Percentiles rank a stretch among this genome's conserved stretches.
These are phyloP conservation scores for Carposina sasakii DNA, from an alignment of 1,140 invertebrate genomes.

Conservation along the genomic window DNA sequence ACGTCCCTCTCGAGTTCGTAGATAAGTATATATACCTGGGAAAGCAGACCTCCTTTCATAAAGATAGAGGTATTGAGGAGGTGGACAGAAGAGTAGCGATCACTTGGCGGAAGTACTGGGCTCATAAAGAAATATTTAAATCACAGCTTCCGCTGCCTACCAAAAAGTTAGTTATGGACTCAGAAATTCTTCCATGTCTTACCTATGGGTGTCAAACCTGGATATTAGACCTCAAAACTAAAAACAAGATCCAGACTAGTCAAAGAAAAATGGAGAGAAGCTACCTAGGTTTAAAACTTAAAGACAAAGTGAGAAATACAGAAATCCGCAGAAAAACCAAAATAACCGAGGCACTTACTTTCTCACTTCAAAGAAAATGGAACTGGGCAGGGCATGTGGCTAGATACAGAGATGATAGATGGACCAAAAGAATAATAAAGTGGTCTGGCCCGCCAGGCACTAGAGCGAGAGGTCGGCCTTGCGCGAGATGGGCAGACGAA, in stretches of 20 bases:
- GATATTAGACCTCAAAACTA: constrained; percentile 18
- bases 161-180: constrained; percentile 6
- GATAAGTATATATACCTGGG: constrained; percentile 4
- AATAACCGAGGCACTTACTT: neutral
- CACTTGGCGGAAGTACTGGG: constrained; percentile 8
- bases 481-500: constrained; percentile 1
- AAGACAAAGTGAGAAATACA: constrained; percentile 21
- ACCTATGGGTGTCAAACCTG: constrained; percentile 15
- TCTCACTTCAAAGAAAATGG: neutral
- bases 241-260: constrained; percentile 17
- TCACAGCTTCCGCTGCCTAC: constrained; percentile 1
- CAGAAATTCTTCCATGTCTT: constrained; percentile 5
- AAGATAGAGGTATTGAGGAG: constrained; percentile 5
- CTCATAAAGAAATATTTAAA: constrained; percentile 10
- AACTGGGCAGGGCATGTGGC: constrained; percentile 4
- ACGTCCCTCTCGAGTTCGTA: constrained; percentile 1
- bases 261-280: constrained; percentile 29
- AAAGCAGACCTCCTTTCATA: constrained; percentile 6
- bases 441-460: neutral
- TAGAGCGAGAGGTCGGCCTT: neutral
- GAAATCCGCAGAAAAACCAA: constrained; percentile 1
- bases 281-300: constrained; percentile 18
- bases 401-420: neutral
- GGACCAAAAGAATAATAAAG: neutral
- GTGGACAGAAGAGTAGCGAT: constrained; percentile 4